Evolutionary conservation across 2,113 vertebrate genomes (phyloP).

Genomic region (Arothron firmamentum): DNA sequence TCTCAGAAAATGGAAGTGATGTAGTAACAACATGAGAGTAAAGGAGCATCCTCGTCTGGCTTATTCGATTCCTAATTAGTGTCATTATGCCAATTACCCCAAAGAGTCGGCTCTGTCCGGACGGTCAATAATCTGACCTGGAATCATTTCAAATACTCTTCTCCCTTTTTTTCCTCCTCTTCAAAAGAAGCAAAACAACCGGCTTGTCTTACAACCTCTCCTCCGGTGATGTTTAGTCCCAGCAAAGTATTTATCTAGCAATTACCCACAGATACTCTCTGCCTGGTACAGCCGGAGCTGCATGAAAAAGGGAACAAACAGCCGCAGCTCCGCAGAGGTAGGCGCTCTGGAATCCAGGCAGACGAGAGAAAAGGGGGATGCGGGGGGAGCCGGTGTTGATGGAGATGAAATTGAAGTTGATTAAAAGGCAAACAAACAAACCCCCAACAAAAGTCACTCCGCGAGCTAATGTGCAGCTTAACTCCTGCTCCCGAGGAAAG

Average conservation of each 20-base stretch:
- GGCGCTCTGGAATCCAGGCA: conserved; percentile 53
- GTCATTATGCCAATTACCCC: no score
- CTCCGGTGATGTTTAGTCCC: conserved; percentile 62
- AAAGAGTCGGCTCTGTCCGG: background rate
- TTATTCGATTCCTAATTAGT: no score
- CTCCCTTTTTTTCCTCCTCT: conserved; percentile 29
- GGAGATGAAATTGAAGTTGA: conserved; percentile 63
- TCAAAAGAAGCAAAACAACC: conserved; percentile 54
- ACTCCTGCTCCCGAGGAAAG: conserved; percentile 43
- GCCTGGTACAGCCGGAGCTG: conserved; percentile 52
- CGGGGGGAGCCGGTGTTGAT: conserved; percentile 26
- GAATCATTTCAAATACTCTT: conserved; percentile 37
- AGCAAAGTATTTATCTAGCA: conserved; percentile 73
- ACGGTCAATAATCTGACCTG: conserved; percentile 40
- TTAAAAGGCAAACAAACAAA: conserved; percentile 73
- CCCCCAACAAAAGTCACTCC: conserved; percentile 56
- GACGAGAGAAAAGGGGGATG: conserved; percentile 42
- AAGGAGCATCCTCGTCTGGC: no score
- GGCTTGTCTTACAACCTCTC: conserved; percentile 52
- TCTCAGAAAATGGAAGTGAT: no score
- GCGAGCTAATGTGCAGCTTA: conserved; percentile 54
- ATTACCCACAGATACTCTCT: conserved; percentile 69
- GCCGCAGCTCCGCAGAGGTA: conserved; percentile 58
- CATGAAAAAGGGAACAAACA: conserved; percentile 54
- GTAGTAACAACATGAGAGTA: no score